phyloP scores from a whole-genome alignment of 2,113 vertebrate genomes.

The Bombycilla garrulus region DNA sequence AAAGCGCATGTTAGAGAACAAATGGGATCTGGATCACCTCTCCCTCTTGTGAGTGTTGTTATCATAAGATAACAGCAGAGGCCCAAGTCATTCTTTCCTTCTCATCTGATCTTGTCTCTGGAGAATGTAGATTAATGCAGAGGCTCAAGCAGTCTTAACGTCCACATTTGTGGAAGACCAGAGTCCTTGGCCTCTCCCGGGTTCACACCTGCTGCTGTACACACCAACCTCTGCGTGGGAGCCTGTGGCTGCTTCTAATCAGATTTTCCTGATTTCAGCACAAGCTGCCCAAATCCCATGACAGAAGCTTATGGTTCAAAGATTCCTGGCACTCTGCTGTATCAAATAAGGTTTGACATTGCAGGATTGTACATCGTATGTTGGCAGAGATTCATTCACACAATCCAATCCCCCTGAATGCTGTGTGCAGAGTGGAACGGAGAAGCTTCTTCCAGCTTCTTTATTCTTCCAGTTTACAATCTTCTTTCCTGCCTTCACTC shows the following conservation, averaged over 20 bases:
- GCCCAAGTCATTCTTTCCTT: not conserved
- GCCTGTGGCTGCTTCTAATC: not conserved
- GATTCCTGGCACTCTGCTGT: not conserved
- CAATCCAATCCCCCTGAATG: not conserved
- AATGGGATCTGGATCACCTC: not conserved
- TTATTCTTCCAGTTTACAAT: not conserved
- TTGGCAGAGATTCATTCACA: not conserved
- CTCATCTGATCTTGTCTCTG: not conserved
- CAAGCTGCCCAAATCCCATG: not conserved
- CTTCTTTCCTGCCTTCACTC: not conserved
- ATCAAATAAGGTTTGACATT: not conserved
- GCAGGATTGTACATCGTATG: accelerated
- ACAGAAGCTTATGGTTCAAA: not conserved
- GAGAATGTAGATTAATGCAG: not conserved
- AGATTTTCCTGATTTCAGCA: not conserved
- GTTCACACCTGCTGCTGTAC: not conserved
- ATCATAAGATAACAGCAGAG: not conserved
- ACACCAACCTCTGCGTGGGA: not conserved
- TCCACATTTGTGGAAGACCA: not conserved
- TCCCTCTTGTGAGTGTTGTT: not conserved
- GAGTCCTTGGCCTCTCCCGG: not conserved
- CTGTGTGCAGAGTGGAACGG: not conserved
- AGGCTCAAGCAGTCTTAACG: not conserved
- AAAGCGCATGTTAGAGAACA: not conserved
- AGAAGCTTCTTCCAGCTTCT: not conserved